Evolutionary conservation across 2,113 vertebrate genomes (phyloP).

Genomic region (Alethe diademata): DNA sequence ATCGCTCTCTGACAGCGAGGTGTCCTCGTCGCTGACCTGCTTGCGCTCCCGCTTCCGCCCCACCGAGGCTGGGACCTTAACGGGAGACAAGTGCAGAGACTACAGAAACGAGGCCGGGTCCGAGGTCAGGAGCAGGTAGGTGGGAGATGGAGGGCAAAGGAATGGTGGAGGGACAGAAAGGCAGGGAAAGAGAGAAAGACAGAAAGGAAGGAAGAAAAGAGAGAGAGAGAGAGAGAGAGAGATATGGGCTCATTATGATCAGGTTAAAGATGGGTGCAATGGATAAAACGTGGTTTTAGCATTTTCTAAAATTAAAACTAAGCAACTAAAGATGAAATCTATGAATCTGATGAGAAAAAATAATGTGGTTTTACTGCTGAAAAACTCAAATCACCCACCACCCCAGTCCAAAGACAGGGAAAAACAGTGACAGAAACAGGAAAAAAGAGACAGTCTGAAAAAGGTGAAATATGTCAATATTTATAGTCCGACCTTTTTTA

Average conservation of each 20-base stretch:
- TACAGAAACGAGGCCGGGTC: slow-evolving; percentile 79
- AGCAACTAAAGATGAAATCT: slow-evolving; percentile 44
- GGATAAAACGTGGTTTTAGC: slow-evolving; percentile 53
- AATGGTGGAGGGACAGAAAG: background rate
- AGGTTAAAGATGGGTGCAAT: slow-evolving; percentile 46
- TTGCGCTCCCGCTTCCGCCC: slow-evolving; percentile 83
- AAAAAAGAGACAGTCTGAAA: slow-evolving; percentile 20
- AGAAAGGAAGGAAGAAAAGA: background rate
- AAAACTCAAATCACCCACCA: slow-evolving; percentile 51
- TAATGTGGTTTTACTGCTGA: slow-evolving; percentile 52
- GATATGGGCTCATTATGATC: slow-evolving; percentile 42
- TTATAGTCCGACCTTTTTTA: slow-evolving; percentile 14
- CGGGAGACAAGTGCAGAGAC: slow-evolving; percentile 83
- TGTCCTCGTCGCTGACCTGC: slow-evolving; percentile 81
- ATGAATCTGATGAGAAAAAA: slow-evolving; percentile 69
- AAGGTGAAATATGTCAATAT: slow-evolving; percentile 15
- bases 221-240: background rate
- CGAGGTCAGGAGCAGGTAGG: slow-evolving; percentile 49
- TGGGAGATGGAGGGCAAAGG: slow-evolving; percentile 40
- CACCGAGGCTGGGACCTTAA: slow-evolving; percentile 81
- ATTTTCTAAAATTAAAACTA: slow-evolving; percentile 57
- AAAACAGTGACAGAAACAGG: slow-evolving; percentile 18
- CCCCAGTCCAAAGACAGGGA: slow-evolving; percentile 27
- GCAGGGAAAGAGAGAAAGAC: slow-evolving; percentile 6
- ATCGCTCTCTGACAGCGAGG: slow-evolving; percentile 74